These are phyloP conservation scores for Antheraea assamensis DNA, from an alignment of 2,888 invertebrate species.

Conservation along the genomic window DNA sequence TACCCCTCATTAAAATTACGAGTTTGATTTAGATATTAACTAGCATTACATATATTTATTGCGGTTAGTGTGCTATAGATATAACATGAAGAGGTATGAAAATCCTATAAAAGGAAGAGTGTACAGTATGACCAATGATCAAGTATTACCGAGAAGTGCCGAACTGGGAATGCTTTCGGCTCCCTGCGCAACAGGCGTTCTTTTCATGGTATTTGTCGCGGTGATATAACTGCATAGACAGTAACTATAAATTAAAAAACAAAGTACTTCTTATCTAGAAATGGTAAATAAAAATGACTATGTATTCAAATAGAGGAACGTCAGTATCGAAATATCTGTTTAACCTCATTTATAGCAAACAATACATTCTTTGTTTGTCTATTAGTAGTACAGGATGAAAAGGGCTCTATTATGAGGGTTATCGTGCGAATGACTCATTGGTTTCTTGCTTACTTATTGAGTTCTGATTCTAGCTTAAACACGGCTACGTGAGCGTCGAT, in stretches of 20 bases:
- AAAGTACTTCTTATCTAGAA: neutral
- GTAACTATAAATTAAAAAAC: no score
- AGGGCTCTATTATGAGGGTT: neutral
- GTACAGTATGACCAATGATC: no score
- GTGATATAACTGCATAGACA: no score
- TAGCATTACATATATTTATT: neutral
- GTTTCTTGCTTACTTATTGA: neutral
- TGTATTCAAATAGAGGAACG: neutral
- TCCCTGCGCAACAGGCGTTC: no score
- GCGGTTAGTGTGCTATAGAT: neutral
- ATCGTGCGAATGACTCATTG: neutral
- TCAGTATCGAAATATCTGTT: neutral
- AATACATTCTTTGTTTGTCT: neutral
- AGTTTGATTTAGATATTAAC: neutral
- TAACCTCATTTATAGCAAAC: conserved; percentile 3
- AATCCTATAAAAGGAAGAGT: no score
- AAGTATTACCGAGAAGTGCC: no score
- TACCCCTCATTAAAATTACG: neutral
- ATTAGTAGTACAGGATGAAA: conserved; percentile 1
- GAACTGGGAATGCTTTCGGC: no score
- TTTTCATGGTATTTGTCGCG: no score
- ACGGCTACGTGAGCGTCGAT: neutral
- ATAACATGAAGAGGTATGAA: no score
- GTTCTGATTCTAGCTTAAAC: neutral
- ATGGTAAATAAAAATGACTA: conserved; percentile 1